Percentiles rank a stretch among this genome's conserved stretches.
Conservation (phyloP, 2,113 vertebrate species). For the Vanacampus margaritifer region DNA sequence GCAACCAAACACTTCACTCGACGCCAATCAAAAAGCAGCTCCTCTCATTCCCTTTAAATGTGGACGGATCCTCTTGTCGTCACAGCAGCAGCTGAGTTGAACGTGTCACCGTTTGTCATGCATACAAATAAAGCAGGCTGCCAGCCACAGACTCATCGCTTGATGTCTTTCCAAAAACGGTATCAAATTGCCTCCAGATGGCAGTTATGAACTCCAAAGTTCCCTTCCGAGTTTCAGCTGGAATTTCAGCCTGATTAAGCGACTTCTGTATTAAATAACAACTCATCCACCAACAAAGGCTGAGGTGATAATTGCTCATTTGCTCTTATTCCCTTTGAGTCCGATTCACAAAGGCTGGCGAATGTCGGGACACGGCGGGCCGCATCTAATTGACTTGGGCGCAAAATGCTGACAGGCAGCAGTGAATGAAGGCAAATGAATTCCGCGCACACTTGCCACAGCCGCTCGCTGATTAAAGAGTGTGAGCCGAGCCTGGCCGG, state of each 20-base stretch:
- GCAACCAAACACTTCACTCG: too few relatives aligned
- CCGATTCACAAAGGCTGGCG: not conserved
- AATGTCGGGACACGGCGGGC: not conserved
- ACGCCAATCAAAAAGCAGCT: too few relatives aligned
- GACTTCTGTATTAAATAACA: not conserved
- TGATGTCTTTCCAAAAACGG: not conserved
- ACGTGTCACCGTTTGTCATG: not conserved
- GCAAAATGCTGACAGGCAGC: slow-evolving; percentile 3
- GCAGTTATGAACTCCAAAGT: not conserved
- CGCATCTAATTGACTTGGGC: slow-evolving; percentile 4
- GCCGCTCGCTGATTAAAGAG: not conserved
- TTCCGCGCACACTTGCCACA: not conserved
- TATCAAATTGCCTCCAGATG: not conserved
- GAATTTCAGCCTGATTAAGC: not conserved
- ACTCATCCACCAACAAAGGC: not conserved
- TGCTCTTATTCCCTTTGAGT: slow-evolving; percentile 4
- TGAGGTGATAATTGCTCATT: slow-evolving; percentile 10
- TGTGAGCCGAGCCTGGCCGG: not conserved
- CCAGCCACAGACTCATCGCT: not conserved
- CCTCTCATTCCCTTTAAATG: too few relatives aligned
- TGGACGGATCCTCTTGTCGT: not conserved
- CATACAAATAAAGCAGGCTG: not conserved
- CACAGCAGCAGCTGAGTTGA: not conserved
- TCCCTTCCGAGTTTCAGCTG: not conserved
- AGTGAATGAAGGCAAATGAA: not conserved